Conservation (phyloP, 2,113 vertebrate genomes). For the Scopus umbretta region DNA sequence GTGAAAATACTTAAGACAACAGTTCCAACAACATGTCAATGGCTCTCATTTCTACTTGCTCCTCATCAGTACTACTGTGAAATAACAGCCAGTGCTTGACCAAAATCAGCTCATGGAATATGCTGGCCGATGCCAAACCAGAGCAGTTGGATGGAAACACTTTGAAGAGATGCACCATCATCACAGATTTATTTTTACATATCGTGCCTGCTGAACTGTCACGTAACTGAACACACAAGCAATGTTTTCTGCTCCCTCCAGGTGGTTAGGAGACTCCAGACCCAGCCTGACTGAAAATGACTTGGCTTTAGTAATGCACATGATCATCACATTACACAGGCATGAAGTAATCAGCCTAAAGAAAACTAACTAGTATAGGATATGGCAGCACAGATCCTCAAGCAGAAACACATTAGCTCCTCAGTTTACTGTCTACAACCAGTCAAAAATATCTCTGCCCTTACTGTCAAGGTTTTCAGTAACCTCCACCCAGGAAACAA, state of each 20-base stretch:
- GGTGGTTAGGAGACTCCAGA: slow-evolving; percentile 13
- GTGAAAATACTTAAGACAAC: slow-evolving; percentile 9
- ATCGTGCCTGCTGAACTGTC: slow-evolving; percentile 3
- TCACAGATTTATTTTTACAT: slow-evolving; percentile 53
- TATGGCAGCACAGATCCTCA: neutral
- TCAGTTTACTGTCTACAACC: neutral
- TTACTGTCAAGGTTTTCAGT: neutral
- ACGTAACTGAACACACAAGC: slow-evolving; percentile 22
- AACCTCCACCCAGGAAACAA: neutral
- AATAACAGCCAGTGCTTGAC: slow-evolving; percentile 29
- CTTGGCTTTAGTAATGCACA: neutral
- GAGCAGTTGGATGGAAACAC: slow-evolving; percentile 39
- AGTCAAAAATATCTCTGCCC: neutral
- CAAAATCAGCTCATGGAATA: slow-evolving; percentile 53
- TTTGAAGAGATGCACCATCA: slow-evolving; percentile 38
- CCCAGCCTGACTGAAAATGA: neutral
- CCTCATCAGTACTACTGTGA: slow-evolving; percentile 48
- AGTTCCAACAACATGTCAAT: slow-evolving; percentile 37
- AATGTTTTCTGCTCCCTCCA: slow-evolving; percentile 47
- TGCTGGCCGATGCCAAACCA: slow-evolving; percentile 5
- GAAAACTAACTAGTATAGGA: neutral
- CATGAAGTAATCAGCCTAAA: slow-evolving; percentile 26
- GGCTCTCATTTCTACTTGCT: slow-evolving; percentile 23
- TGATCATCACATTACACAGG: slow-evolving; percentile 13
- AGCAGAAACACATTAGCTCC: neutral